Conservation (phyloP, 2,797 vertebrate genomes). For the Corythornis leucogaster region DNA sequence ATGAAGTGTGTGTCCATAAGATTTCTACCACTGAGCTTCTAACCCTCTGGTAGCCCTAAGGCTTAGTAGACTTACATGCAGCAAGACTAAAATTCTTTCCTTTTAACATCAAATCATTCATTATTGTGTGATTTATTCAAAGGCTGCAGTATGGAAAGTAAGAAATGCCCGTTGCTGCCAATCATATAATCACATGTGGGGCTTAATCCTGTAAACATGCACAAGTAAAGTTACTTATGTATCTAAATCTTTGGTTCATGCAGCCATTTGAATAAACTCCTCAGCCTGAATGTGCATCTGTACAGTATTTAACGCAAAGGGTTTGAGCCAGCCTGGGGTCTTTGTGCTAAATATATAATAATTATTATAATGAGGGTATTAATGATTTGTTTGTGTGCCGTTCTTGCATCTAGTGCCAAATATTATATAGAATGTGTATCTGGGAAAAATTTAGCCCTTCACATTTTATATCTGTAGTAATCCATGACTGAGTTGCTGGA, state of each 20-base stretch:
- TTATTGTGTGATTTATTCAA: conserved; percentile 44
- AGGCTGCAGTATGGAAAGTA: conserved; percentile 18
- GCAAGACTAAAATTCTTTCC: conserved; percentile 8
- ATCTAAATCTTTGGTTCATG: conserved; percentile 8
- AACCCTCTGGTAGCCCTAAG: not conserved
- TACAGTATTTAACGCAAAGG: conserved; percentile 11
- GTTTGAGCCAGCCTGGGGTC: conserved; percentile 60
- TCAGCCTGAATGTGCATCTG: conserved; percentile 52
- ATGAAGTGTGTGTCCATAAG: not conserved
- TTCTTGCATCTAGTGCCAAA: conserved; percentile 65
- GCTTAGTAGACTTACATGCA: not conserved
- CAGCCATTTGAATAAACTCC: conserved; percentile 29
- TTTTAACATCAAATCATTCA: not conserved
- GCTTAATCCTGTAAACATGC: conserved; percentile 38
- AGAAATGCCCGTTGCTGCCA: not conserved
- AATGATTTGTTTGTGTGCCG: conserved; percentile 67
- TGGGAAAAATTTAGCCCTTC: conserved; percentile 62
- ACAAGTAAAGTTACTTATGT: conserved; percentile 33
- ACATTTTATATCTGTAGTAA: conserved; percentile 70
- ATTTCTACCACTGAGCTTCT: not conserved
- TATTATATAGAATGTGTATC: conserved; percentile 42
- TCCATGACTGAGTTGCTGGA: conserved; percentile 67
- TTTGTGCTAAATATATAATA: conserved; percentile 68
- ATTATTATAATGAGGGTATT: conserved; percentile 66
- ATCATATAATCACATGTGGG: conserved; percentile 1